phyloP scores from a whole-genome alignment of 2,888 invertebrate genomes.

The Xanthia icteritia region DNA sequence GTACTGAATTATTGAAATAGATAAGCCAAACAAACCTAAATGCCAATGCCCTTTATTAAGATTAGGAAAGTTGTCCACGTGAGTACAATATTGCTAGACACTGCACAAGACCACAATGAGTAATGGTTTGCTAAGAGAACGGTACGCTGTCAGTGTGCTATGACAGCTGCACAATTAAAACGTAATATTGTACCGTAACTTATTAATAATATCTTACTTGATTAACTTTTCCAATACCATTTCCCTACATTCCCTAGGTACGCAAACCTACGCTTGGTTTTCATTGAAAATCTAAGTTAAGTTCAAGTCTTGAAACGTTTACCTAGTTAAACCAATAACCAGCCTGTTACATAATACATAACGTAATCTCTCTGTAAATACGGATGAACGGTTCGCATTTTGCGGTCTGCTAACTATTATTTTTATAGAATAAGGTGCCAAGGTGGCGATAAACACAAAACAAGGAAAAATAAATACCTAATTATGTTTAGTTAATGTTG shows the following conservation, averaged over 20 bases:
- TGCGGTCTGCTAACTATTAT: slow-evolving; percentile 47
- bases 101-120: slow-evolving; percentile 48
- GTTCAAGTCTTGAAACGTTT: slow-evolving; percentile 9
- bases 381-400: slow-evolving; percentile 43
- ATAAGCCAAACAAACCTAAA: slow-evolving; percentile 65
- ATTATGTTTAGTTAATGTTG: slow-evolving; percentile 27
- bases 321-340: slow-evolving; percentile 3
- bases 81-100: slow-evolving; percentile 43
- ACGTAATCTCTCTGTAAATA: slow-evolving; percentile 35
- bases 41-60: slow-evolving; percentile 73
- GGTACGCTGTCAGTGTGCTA: slow-evolving; percentile 14
- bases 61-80: slow-evolving; percentile 66
- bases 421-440: slow-evolving; percentile 46
- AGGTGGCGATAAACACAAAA: slow-evolving; percentile 46
- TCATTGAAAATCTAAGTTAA: background rate
- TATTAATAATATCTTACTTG: background rate
- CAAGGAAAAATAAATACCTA: slow-evolving; percentile 61
- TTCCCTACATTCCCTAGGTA: background rate
- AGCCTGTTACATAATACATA: slow-evolving; percentile 39
- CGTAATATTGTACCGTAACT: background rate
- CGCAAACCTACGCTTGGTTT: background rate
- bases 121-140: slow-evolving; percentile 36
- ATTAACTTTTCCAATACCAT: background rate
- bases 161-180: slow-evolving; percentile 45
- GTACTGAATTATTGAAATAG: slow-evolving; percentile 58